These are phyloP conservation scores for Oscheius sp. DNA, from an alignment of 2,888 invertebrate genomes.

Conservation along the genomic window DNA sequence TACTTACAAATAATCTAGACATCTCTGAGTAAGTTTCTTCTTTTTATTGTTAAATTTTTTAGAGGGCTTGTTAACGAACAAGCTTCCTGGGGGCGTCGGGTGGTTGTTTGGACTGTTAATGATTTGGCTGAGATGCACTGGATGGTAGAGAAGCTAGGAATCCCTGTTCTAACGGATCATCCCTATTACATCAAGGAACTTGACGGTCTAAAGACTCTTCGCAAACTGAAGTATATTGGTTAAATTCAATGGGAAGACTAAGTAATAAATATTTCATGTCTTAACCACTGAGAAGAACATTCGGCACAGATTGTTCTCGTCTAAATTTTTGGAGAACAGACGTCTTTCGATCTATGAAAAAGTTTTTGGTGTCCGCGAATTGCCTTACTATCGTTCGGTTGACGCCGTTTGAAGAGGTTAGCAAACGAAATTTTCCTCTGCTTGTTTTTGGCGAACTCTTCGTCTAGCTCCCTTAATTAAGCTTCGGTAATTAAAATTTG, in stretches of 20 bases:
- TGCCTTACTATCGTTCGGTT: neutral
- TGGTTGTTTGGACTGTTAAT: slow-evolving; percentile 68
- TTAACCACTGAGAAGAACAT: neutral
- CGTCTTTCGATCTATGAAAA: neutral
- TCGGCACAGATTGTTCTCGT: slow-evolving; percentile 8
- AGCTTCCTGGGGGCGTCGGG: slow-evolving; percentile 42
- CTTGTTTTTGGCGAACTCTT: neutral
- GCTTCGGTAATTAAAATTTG: neutral
- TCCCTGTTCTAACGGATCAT: slow-evolving; percentile 66
- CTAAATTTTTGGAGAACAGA: slow-evolving; percentile 7
- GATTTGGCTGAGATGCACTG: slow-evolving; percentile 66
- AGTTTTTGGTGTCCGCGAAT: neutral
- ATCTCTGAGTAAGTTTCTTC: slow-evolving; percentile 55
- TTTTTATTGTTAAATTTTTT: neutral
- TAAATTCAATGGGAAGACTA: neutral
- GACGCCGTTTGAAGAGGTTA: slow-evolving; percentile 14
- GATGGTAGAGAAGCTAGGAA: slow-evolving; percentile 63
- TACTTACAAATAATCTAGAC: slow-evolving; percentile 65
- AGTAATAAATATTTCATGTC: neutral
- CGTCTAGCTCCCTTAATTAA: slow-evolving; percentile 10
- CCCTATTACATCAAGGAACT: slow-evolving; percentile 52
- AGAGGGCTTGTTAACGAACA: slow-evolving; percentile 46
- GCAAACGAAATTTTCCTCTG: slow-evolving; percentile 20
- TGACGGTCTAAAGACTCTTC: neutral
- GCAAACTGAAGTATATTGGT: slow-evolving; percentile 1